Evolutionary conservation across 2,888 invertebrate genomes (phyloP).

Genomic region (Oscheius sp.): DNA sequence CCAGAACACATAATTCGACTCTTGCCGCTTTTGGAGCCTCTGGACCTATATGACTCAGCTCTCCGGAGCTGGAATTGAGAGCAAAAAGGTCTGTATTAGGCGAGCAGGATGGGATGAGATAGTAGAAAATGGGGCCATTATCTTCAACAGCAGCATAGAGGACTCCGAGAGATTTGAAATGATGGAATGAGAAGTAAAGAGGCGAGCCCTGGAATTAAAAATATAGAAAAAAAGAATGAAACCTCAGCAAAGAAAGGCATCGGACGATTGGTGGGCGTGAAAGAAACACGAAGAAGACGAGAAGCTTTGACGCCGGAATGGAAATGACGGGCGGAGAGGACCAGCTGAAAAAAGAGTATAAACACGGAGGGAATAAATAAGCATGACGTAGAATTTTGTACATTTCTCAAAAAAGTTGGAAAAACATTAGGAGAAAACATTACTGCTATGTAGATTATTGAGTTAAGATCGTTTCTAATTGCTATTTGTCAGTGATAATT

Average conservation of each 20-base stretch:
- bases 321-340: not conserved
- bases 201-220: slow-evolving; percentile 2
- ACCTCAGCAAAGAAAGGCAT: slow-evolving; percentile 13
- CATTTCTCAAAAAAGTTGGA: not conserved
- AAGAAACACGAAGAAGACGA: slow-evolving; percentile 6
- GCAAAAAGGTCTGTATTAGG: slow-evolving; percentile 14
- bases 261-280: not conserved
- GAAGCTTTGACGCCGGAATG: not conserved
- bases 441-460: slow-evolving; percentile 17
- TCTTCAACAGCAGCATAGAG: slow-evolving; percentile 2
- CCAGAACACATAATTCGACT: slow-evolving; percentile 11
- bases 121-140: slow-evolving; percentile 14
- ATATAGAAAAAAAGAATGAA: not conserved
- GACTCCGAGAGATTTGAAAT: not conserved
- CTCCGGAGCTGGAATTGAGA: slow-evolving; percentile 8
- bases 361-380: too few relatives aligned
- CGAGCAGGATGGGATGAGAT: slow-evolving; percentile 27
- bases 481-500: too few relatives aligned
- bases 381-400: not conserved
- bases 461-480: too few relatives aligned
- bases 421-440: not conserved
- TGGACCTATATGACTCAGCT: slow-evolving; percentile 2
- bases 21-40: slow-evolving; percentile 4
- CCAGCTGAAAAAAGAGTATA: slow-evolving; percentile 13
- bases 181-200: slow-evolving; percentile 5